These are phyloP conservation scores for Neoscelio sp. DNA, from an alignment of 2,888 invertebrate genomes.

Conservation along the genomic window DNA sequence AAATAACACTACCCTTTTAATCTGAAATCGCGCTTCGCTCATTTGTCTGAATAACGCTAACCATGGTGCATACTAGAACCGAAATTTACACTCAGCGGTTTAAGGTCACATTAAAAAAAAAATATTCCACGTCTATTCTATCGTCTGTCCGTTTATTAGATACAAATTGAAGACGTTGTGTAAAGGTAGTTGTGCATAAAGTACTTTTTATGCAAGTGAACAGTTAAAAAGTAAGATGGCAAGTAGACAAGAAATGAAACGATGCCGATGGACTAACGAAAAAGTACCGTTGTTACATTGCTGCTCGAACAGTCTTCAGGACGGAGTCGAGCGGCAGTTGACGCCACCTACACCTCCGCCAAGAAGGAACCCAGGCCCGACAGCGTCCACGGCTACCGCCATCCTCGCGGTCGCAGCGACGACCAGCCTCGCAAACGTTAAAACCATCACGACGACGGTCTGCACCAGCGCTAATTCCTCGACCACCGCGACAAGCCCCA, in stretches of 20 bases:
- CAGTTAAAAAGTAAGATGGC: background rate
- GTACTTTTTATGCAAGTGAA: too few relatives aligned
- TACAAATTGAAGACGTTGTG: conserved; percentile 9
- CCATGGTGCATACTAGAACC: conserved; percentile 29
- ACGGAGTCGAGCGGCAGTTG: conserved; percentile 86
- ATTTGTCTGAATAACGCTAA: background rate
- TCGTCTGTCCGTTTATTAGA: conserved; percentile 42
- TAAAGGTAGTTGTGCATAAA: too few relatives aligned
- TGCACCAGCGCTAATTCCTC: conserved; percentile 75
- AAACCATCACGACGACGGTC: conserved; percentile 70
- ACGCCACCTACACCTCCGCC: conserved; percentile 86
- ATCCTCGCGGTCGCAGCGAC: conserved; percentile 66
- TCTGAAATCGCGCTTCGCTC: conserved; percentile 44
- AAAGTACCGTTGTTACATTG: conserved; percentile 69
- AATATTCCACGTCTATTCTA: too few relatives aligned
- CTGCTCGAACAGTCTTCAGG: conserved; percentile 84
- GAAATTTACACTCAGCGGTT: too few relatives aligned
- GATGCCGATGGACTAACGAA: conserved; percentile 29
- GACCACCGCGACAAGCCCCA: conserved; percentile 77
- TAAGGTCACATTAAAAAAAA: too few relatives aligned
- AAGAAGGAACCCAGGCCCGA: conserved; percentile 82
- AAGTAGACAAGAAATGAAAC: background rate
- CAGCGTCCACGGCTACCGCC: conserved; percentile 75
- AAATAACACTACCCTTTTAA: conserved; percentile 17
- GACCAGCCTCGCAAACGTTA: conserved; percentile 53